Evolutionary conservation across 2,113 vertebrate species (phyloP).

Genomic region (Callocephalon fimbriatum): DNA sequence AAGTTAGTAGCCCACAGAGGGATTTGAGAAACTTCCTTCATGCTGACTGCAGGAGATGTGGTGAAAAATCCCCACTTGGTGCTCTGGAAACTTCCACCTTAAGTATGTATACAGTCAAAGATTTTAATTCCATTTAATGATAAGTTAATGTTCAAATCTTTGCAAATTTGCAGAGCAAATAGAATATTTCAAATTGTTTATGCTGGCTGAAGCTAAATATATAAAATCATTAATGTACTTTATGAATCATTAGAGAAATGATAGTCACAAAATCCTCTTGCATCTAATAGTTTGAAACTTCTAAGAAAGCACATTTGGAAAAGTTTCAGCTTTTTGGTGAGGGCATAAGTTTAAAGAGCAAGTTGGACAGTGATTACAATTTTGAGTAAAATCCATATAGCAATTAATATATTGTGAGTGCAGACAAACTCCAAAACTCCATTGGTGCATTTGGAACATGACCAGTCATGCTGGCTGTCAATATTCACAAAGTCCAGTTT

Average conservation of each 20-base stretch:
- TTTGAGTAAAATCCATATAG: background rate
- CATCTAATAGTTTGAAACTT: background rate
- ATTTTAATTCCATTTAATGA: background rate
- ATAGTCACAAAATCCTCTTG: background rate
- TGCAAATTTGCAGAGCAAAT: background rate
- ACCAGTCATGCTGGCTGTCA: background rate
- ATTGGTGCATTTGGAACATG: background rate
- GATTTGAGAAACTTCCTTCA: background rate
- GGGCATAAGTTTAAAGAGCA: background rate
- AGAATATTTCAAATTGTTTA: background rate
- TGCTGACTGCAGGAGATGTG: background rate
- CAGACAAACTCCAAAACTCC: background rate
- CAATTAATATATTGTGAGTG: constrained; percentile 4
- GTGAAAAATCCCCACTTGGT: background rate
- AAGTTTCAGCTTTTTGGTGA: background rate
- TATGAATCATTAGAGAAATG: background rate
- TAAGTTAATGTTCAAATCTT: background rate
- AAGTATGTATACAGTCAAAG: background rate
- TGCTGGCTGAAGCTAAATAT: background rate
- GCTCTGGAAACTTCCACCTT: background rate
- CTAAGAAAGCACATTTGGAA: background rate
- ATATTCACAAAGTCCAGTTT: background rate
- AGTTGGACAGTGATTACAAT: background rate
- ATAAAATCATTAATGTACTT: background rate
- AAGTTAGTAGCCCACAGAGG: background rate